Evolutionary conservation across 2,888 invertebrate species (phyloP).

Genomic region (Cremastinae sp.): DNA sequence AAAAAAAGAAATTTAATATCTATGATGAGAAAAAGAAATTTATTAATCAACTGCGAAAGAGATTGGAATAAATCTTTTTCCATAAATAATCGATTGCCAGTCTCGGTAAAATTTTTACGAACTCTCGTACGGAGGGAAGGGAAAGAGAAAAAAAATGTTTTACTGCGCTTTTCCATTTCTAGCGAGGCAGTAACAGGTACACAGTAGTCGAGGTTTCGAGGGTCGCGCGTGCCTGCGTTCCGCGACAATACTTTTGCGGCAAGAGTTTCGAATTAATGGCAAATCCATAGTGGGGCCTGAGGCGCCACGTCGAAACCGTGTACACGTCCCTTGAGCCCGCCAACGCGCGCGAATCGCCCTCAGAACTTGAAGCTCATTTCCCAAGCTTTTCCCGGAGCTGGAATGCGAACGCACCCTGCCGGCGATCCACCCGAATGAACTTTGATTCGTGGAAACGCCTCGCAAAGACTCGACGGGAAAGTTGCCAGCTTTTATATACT

Average conservation of each 20-base stretch:
- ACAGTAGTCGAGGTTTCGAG: slow-evolving; percentile 66
- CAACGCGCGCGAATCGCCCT: slow-evolving; percentile 51
- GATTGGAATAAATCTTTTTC: neutral
- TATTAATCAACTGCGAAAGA: no score
- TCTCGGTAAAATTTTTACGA: slow-evolving; percentile 6
- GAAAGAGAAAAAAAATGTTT: slow-evolving; percentile 16
- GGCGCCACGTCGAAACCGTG: slow-evolving; percentile 63
- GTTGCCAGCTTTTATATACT: slow-evolving; percentile 41
- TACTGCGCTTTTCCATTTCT: slow-evolving; percentile 42
- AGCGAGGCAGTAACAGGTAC: slow-evolving; percentile 46
- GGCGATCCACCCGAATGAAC: slow-evolving; percentile 57
- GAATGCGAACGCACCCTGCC: slow-evolving; percentile 22
- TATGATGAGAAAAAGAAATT: no score
- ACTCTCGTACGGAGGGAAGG: slow-evolving; percentile 16
- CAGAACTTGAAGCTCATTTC: slow-evolving; percentile 34
- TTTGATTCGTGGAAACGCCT: slow-evolving; percentile 64
- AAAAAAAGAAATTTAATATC: no score
- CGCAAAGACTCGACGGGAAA: slow-evolving; percentile 51
- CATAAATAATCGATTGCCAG: neutral
- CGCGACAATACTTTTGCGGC: slow-evolving; percentile 72
- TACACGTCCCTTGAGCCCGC: slow-evolving; percentile 53
- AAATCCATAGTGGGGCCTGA: slow-evolving; percentile 75
- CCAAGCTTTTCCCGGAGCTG: slow-evolving; percentile 4
- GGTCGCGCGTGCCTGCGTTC: slow-evolving; percentile 63
- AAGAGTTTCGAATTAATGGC: slow-evolving; percentile 75